phyloP scores from a whole-genome alignment of 2,888 invertebrate species.

The Rotaria macrura region DNA sequence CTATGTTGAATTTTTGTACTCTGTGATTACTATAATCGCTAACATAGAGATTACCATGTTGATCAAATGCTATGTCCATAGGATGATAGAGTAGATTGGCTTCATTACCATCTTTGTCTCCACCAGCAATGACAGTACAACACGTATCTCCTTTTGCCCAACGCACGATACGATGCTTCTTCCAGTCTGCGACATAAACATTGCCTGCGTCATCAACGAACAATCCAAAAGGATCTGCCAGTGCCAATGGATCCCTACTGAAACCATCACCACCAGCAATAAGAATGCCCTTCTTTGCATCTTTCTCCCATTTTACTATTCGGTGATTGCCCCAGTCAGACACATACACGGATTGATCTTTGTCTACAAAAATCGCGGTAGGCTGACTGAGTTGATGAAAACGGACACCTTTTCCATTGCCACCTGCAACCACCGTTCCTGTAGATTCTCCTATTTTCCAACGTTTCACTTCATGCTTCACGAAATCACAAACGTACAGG shows the following conservation, averaged over 20 bases:
- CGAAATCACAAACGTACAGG: background rate
- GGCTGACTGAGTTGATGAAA: background rate
- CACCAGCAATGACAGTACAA: background rate
- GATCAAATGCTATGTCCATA: background rate
- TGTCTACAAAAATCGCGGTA: background rate
- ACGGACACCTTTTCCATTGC: background rate
- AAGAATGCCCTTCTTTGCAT: background rate
- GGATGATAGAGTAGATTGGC: background rate
- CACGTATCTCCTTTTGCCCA: background rate
- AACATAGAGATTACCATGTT: background rate
- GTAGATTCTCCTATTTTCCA: background rate
- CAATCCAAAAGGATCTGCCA: background rate
- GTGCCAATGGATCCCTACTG: background rate
- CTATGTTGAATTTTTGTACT: background rate
- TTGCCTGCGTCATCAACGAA: background rate
- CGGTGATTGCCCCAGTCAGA: background rate
- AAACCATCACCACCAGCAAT: background rate
- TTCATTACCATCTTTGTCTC: background rate
- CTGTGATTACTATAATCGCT: background rate
- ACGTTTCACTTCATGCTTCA: background rate
- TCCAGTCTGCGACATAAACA: background rate
- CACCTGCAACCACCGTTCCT: background rate
- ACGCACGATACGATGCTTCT: background rate
- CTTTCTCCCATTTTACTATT: background rate
- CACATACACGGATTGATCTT: background rate